phyloP scores from a whole-genome alignment of 2,797 vertebrate species.

The Lagocephalus sceleratus region DNA sequence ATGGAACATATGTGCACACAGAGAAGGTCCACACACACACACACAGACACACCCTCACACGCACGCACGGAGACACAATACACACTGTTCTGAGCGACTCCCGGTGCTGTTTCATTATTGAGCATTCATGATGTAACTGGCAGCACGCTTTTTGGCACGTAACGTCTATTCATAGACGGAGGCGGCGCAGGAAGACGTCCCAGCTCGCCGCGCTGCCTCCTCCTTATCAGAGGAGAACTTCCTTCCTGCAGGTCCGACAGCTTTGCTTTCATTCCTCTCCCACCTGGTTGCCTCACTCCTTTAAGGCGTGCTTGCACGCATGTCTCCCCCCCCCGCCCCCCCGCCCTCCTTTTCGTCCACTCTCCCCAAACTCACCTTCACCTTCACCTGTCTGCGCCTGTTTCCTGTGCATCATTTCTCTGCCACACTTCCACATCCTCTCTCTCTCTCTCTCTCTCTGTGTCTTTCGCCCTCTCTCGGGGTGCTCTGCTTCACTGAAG shows the following conservation, averaged over 20 bases:
- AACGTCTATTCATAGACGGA: constrained; percentile 74
- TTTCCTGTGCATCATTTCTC: constrained; percentile 33
- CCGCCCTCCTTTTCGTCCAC: constrained; percentile 9
- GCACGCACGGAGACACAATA: constrained; percentile 33
- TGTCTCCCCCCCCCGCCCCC: constrained; percentile 6
- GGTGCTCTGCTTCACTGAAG: constrained; percentile 52
- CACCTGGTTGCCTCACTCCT: constrained; percentile 1
- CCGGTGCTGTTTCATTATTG: constrained; percentile 74
- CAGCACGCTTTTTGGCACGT: constrained; percentile 72
- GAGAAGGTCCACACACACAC: constrained; percentile 22
- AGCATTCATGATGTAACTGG: constrained; percentile 75
- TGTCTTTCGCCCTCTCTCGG: constrained; percentile 15
- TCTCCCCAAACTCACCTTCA: constrained; percentile 16
- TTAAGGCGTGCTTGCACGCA: constrained; percentile 7
- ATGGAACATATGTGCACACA: constrained; percentile 52
- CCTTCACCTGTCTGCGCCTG: constrained; percentile 41
- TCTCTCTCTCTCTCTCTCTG: constrained; percentile 5
- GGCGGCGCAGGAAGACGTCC: constrained; percentile 55
- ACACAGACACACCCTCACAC: constrained; percentile 9
- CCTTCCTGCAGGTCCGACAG: constrained; percentile 25
- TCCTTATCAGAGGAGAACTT: constrained; percentile 32
- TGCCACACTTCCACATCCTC: constrained; percentile 4
- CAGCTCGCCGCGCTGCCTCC: constrained; percentile 45
- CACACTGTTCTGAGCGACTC: constrained; percentile 64
- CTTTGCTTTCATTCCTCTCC: constrained; percentile 37